Evolutionary conservation across 2,888 invertebrate species (phyloP).

Genomic region (Eilema depressum): DNA sequence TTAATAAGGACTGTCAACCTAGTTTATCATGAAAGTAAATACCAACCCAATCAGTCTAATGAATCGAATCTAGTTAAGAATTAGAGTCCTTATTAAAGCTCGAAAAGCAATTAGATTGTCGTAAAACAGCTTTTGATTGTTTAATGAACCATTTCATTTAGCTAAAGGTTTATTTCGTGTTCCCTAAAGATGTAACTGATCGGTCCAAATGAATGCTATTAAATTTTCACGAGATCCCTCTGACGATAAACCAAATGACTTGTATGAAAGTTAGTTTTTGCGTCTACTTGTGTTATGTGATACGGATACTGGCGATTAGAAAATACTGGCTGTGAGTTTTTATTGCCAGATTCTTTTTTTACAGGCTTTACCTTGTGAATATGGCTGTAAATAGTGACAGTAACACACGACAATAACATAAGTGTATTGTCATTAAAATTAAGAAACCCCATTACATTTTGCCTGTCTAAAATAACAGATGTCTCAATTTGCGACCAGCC

Average conservation of each 20-base stretch:
- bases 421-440: too few relatives aligned
- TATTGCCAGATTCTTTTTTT: background rate
- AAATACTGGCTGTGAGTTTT: background rate
- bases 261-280: background rate
- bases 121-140: slow-evolving; percentile 47
- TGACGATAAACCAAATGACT: background rate
- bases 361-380: background rate
- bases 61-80: slow-evolving; percentile 27
- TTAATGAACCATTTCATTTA: slow-evolving; percentile 41
- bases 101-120: slow-evolving; percentile 40
- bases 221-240: background rate
- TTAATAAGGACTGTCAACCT: background rate
- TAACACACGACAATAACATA: too few relatives aligned
- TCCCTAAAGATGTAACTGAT: background rate
- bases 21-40: slow-evolving; percentile 19
- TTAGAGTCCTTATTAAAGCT: slow-evolving; percentile 29
- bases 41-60: slow-evolving; percentile 15
- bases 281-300: background rate
- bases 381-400: too few relatives aligned
- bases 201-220: background rate
- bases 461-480: too few relatives aligned
- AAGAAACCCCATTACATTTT: too few relatives aligned
- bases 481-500: too few relatives aligned
- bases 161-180: slow-evolving; percentile 41
- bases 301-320: background rate